Evolutionary conservation across 1,140 invertebrate genomes (phyloP).

Genomic region (Caerostris darwini): DNA sequence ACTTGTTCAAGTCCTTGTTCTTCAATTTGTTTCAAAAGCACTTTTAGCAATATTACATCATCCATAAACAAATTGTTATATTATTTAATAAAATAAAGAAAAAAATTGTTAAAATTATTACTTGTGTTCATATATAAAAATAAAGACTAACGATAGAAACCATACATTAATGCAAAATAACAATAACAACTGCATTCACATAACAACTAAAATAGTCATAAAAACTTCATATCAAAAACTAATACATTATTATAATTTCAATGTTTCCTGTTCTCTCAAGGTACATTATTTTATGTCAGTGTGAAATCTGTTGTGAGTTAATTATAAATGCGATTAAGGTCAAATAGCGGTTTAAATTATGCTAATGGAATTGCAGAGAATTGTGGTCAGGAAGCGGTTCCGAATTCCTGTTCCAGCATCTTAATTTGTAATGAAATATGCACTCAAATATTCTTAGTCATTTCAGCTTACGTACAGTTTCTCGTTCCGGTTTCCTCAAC

Average conservation of each 20-base stretch:
- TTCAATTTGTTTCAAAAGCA: too few species aligned
- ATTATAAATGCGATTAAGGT: constrained; percentile 14
- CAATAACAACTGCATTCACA: too few species aligned
- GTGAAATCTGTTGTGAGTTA: constrained; percentile 17
- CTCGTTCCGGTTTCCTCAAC: not conserved
- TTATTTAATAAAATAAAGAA: too few species aligned
- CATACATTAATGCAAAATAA: too few species aligned
- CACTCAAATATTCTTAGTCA: constrained; percentile 34
- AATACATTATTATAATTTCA: not conserved
- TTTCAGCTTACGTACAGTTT: not conserved
- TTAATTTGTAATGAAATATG: constrained; percentile 47
- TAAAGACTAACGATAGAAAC: too few species aligned
- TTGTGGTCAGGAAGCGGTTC: constrained; percentile 9
- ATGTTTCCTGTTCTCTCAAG: not conserved
- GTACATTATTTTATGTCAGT: constrained; percentile 1
- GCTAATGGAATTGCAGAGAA: constrained; percentile 45
- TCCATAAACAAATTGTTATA: too few species aligned
- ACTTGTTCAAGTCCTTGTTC: too few species aligned
- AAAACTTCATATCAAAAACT: not conserved
- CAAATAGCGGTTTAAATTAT: constrained; percentile 49
- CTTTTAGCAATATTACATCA: too few species aligned
- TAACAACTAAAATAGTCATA: not conserved
- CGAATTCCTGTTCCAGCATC: constrained; percentile 36
- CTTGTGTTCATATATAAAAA: too few species aligned
- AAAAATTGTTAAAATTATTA: too few species aligned